These are phyloP conservation scores for Eurypyga helias DNA, from an alignment of 2,113 vertebrate genomes.

Conservation along the genomic window DNA sequence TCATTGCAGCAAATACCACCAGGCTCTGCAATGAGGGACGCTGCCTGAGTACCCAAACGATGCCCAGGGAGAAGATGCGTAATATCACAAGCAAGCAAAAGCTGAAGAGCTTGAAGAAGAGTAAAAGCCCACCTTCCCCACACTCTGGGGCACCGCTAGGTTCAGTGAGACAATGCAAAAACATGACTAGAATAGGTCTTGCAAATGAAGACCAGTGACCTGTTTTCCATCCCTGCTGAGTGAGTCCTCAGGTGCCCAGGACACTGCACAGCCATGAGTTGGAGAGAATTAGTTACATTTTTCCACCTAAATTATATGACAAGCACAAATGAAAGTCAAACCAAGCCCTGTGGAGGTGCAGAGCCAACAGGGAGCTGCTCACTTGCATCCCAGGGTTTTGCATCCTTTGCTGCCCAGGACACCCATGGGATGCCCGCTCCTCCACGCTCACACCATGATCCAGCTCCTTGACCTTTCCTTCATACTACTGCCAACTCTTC, in stretches of 20 bases:
- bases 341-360: background rate
- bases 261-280: background rate
- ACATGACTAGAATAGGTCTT: background rate
- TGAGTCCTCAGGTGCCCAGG: background rate
- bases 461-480: background rate
- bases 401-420: background rate
- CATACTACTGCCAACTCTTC: background rate
- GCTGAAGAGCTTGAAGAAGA: background rate
- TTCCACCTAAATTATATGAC: background rate
- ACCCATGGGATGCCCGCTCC: background rate
- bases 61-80: background rate
- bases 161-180: background rate
- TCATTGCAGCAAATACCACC: background rate
- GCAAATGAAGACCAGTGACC: background rate
- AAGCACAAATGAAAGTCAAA: background rate
- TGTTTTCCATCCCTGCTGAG: background rate
- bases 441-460: background rate
- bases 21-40: background rate
- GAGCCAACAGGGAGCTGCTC: background rate
- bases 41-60: accelerated
- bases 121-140: background rate
- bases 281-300: background rate
- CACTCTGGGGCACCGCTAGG: background rate
- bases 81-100: background rate
- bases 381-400: background rate